Evolutionary conservation across 2,888 invertebrate genomes (phyloP).

Genomic region (Eretmocerus hayati): DNA sequence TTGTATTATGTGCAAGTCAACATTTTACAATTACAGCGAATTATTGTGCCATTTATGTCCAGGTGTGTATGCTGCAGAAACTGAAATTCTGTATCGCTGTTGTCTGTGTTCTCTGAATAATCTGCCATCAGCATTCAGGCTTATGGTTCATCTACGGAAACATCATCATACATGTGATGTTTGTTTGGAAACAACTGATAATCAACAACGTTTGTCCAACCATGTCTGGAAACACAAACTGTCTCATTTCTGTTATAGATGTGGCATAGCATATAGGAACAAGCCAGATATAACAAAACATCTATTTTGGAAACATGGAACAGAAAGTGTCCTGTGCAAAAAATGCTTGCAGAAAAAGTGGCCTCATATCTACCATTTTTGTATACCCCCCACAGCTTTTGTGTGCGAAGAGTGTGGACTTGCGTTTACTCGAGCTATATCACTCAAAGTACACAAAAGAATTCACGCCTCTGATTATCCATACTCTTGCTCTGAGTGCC

Average conservation of each 20-base stretch:
- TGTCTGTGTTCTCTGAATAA: constrained; percentile 71
- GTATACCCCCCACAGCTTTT: constrained; percentile 72
- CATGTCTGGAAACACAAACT: constrained; percentile 89
- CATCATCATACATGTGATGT: constrained; percentile 81
- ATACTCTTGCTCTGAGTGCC: constrained; percentile 68
- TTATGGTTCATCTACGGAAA: constrained; percentile 82
- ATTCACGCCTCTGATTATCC: constrained; percentile 67
- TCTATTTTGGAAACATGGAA: constrained; percentile 88
- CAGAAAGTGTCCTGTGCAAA: constrained; percentile 79
- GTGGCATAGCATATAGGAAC: constrained; percentile 81
- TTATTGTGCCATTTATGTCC: constrained; percentile 81
- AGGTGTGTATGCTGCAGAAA: constrained; percentile 59
- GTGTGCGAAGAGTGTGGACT: constrained; percentile 74
- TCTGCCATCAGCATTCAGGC: constrained; percentile 77
- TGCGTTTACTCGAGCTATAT: constrained; percentile 68
- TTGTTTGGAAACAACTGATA: constrained; percentile 73
- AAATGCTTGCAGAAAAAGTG: constrained; percentile 83
- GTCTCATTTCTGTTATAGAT: constrained; percentile 79
- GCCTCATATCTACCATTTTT: constrained; percentile 89
- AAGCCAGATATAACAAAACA: constrained; percentile 84
- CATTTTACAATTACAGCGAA: constrained; percentile 83
- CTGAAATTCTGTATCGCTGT: constrained; percentile 67
- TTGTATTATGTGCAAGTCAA: constrained; percentile 82
- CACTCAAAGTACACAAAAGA: constrained; percentile 77
- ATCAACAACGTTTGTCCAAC: constrained; percentile 72